A percentile compares a stretch with the other conserved stretches of the same genome.
phyloP scores from a whole-genome alignment of 53 echinoderm and acorn worm species.

The Zoroaster sp. region DNA sequence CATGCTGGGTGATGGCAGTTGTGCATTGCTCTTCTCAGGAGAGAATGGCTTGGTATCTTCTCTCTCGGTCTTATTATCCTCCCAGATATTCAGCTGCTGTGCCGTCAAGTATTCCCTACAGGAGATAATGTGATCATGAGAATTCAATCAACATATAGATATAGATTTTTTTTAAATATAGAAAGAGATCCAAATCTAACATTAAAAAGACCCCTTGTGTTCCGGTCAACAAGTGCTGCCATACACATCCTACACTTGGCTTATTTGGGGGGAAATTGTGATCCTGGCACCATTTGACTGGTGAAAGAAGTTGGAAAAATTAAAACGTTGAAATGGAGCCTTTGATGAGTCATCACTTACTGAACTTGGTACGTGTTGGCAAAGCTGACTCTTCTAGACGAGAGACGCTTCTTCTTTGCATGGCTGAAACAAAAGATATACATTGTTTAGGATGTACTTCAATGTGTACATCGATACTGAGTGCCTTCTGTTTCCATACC shows the following conservation, averaged over 20 bases:
- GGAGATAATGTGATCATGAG: neutral
- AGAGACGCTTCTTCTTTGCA: constrained; percentile 68
- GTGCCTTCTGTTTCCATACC: too few species aligned
- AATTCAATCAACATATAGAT: neutral
- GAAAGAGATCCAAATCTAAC: too few species aligned
- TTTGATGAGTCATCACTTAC: too few species aligned
- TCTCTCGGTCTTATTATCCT: constrained; percentile 22
- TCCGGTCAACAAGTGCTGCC: too few species aligned
- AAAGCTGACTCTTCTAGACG: constrained; percentile 92
- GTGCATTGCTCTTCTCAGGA: constrained; percentile 8
- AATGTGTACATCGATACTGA: too few species aligned
- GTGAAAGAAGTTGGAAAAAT: too few species aligned
- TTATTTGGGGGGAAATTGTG: too few species aligned
- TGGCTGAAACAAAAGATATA: neutral
- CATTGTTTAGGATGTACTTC: neutral
- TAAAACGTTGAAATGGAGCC: too few species aligned
- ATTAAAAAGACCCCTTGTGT: too few species aligned
- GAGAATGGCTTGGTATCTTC: neutral
- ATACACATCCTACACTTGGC: too few species aligned
- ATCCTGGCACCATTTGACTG: too few species aligned
- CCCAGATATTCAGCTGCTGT: constrained; percentile 57
- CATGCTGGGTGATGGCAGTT: neutral
- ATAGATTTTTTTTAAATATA: too few species aligned
- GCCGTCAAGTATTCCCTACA: constrained; percentile 62
- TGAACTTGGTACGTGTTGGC: constrained; percentile 91